Percentiles rank a stretch among this genome's conserved stretches.
Conservation (phyloP, 2,888 invertebrate species). For the Tinea pellionella region DNA sequence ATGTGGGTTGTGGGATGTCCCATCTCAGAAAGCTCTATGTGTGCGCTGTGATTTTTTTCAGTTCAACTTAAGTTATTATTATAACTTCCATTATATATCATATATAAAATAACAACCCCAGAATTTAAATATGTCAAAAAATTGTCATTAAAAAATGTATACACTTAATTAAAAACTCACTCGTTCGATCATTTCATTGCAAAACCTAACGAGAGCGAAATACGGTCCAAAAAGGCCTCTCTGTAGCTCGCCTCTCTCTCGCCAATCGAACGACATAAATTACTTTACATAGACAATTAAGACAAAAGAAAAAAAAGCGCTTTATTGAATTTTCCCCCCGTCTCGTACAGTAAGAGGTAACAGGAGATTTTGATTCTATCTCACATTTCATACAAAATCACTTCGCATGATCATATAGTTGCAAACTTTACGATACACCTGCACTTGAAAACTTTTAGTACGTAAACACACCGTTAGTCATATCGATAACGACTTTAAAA, state of each 20-base stretch:
- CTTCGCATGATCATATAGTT: not conserved
- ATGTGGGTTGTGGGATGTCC: no score
- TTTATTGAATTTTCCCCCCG: constrained; percentile 62
- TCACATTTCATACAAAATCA: not conserved
- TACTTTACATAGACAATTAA: constrained; percentile 59
- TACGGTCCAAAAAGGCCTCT: not conserved
- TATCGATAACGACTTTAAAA: constrained; percentile 24
- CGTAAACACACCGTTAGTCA: constrained; percentile 21
- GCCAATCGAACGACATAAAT: constrained; percentile 24
- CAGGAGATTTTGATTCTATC: constrained; percentile 48
- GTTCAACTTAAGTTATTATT: no score
- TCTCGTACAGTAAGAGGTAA: constrained; percentile 57
- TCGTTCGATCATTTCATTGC: not conserved
- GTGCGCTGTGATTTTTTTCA: no score
- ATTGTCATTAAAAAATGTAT: no score
- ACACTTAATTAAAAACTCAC: no score
- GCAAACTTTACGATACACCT: constrained; percentile 21
- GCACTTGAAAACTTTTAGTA: constrained; percentile 37
- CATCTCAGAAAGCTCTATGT: no score
- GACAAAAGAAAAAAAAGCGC: constrained; percentile 55
- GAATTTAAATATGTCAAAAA: no score
- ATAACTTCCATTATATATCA: no score
- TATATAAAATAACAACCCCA: no score
- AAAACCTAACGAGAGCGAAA: not conserved
- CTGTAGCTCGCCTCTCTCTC: constrained; percentile 25